Conservation (phyloP, 2,113 vertebrate genomes). For the Ursus arctos region DNA sequence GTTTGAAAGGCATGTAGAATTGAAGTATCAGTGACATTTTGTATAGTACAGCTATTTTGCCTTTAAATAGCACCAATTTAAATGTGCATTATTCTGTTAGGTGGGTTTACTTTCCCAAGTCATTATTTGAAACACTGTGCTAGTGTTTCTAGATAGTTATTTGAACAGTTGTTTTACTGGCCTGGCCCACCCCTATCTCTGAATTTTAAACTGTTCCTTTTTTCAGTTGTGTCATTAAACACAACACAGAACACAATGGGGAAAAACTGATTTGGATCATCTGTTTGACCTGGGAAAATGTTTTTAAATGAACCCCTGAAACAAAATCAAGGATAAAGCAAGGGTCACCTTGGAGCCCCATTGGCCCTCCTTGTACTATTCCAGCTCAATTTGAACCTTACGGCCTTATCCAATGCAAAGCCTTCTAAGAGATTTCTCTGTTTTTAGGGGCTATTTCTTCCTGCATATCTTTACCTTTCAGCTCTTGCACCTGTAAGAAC, state of each 20-base stretch:
- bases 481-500: neutral
- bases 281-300: constrained; percentile 31
- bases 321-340: neutral
- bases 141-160: constrained; percentile 24
- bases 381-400: neutral
- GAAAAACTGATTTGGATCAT: neutral
- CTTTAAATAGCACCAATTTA: constrained; percentile 62
- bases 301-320: neutral
- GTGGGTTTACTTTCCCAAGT: constrained; percentile 45
- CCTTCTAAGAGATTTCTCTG: neutral
- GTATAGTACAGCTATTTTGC: constrained; percentile 33
- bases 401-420: neutral
- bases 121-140: constrained; percentile 43
- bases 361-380: neutral
- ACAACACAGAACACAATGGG: neutral
- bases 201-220: constrained; percentile 32
- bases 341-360: neutral
- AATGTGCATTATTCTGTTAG: constrained; percentile 34
- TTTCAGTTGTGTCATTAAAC: neutral
- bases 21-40: constrained; percentile 61
- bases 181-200: neutral
- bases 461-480: neutral
- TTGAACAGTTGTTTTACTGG: constrained; percentile 27
- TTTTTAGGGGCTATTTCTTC: neutral
- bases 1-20: constrained; percentile 35